Evolutionary conservation across 2,888 invertebrate genomes (phyloP), one percentile per base, ranked within the genome.

Genomic region (Drosophila testacea): DNA sequence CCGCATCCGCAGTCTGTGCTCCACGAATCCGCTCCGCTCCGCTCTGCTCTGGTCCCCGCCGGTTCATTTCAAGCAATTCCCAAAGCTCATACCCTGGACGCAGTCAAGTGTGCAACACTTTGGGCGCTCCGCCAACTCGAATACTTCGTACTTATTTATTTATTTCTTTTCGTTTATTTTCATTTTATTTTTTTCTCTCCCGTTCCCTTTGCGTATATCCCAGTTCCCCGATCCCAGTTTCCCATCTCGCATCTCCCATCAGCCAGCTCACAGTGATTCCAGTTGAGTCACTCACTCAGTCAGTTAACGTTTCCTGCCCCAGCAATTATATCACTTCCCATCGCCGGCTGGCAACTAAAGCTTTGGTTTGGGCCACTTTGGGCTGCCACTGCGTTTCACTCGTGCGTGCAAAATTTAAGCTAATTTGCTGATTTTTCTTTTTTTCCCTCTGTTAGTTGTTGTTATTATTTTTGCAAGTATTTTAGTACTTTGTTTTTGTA

Each of bases 251-350:
- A 22, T 34, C 34, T 36, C 1, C 3, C 48, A 50, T 11, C 22
- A 6, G 7, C 2, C 7, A 42, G 30, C 57, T 38, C 57, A 28
- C 47, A 30, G 52, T 38, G 34, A 36, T 56, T 56, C 34, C 13
- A 56, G 76, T 72, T 46, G 65, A 83, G 77, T 73, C 56, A 69
- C 73, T 84, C 50, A 81, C 69, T 81, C 81, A 83, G 71, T 81
- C 57, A 62, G 69, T 73, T 76, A 79, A 47, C 75, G 77, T 82
- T 83, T 87, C 88, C 83, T 87, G 83, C 73, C 85, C 74, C 83
- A 83, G 85, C 83, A 87, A 83, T 83, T 83, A 83, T 83, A 85
- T 88, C 83, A 83, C 83, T 88, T 83, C 80, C 84, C 64, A 72
- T 63, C 70, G 54, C 73, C 70, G 60, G 56, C 64, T 38, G 54